phyloP scores from a whole-genome alignment of 1,140 invertebrate species.

The Drosophila biarmipes region DNA sequence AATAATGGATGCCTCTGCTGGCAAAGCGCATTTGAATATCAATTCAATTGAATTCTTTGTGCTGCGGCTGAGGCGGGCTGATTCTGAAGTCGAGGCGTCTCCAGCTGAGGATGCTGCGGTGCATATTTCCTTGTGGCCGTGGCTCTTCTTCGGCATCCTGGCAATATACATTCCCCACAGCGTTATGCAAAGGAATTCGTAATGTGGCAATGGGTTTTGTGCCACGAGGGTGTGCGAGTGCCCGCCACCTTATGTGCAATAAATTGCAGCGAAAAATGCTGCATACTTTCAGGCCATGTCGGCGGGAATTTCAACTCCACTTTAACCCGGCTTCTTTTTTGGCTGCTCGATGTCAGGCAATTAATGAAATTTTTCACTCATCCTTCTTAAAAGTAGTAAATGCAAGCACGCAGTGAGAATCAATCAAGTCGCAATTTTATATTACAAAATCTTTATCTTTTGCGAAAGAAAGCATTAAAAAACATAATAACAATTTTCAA shows the following conservation, averaged over 20 bases:
- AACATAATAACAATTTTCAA: too few species aligned
- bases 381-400: not conserved
- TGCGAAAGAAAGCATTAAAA: too few species aligned
- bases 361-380: slow-evolving; percentile 34
- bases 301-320: slow-evolving; percentile 15
- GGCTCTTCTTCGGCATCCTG: slow-evolving; percentile 46
- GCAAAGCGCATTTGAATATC: slow-evolving; percentile 83
- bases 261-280: slow-evolving; percentile 53
- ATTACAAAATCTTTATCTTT: too few species aligned
- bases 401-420: too few species aligned
- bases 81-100: slow-evolving; percentile 37
- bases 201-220: slow-evolving; percentile 53
- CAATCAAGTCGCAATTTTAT: too few species aligned
- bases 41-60: slow-evolving; percentile 83
- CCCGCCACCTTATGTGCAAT: slow-evolving; percentile 31
- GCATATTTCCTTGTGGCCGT: slow-evolving; percentile 68
- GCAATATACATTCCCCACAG: slow-evolving; percentile 74
- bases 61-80: slow-evolving; percentile 43
- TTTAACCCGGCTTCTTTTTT: slow-evolving; percentile 16
- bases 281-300: slow-evolving; percentile 52
- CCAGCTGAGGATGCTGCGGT: slow-evolving; percentile 40
- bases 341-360: slow-evolving; percentile 11
- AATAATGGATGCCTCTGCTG: slow-evolving; percentile 67
- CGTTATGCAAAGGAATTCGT: slow-evolving; percentile 75
- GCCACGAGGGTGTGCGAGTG: not conserved